Percentiles rank a stretch among this genome's conserved stretches.
Conservation (phyloP, 2,113 vertebrate genomes). For the Ictalurus punctatus region DNA sequence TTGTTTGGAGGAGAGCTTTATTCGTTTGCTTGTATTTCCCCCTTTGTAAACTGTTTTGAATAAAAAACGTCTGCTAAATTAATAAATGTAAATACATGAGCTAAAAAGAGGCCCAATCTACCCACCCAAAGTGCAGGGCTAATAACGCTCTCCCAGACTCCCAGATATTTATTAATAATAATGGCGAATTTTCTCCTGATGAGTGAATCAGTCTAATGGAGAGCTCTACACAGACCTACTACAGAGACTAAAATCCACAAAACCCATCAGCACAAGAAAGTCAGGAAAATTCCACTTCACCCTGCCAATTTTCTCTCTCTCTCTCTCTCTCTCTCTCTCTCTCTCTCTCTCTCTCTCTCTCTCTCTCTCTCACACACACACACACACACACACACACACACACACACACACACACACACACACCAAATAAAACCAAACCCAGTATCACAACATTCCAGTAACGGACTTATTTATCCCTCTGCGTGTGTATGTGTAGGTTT, state of each 20-base stretch:
- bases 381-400: too few species aligned
- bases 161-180: background rate
- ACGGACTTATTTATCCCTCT: constrained; percentile 20
- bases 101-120: background rate
- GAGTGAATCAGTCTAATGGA: background rate
- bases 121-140: background rate
- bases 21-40: too few species aligned
- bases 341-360: too few species aligned
- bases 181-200: background rate
- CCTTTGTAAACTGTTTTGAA: too few species aligned
- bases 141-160: background rate
- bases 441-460: constrained; percentile 20
- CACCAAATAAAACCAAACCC: too few species aligned
- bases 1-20: background rate
- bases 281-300: constrained; percentile 31
- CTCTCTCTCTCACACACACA: too few species aligned
- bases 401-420: too few species aligned
- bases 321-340: too few species aligned
- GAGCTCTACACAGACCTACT: background rate
- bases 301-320: constrained; percentile 1
- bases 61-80: too few species aligned
- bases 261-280: constrained; percentile 6
- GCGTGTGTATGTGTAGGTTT: background rate
- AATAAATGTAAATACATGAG: background rate
- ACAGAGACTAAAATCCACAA: constrained; percentile 1